Evolutionary conservation across 2,888 invertebrate genomes (phyloP).

Genomic region (Neria commutata): DNA sequence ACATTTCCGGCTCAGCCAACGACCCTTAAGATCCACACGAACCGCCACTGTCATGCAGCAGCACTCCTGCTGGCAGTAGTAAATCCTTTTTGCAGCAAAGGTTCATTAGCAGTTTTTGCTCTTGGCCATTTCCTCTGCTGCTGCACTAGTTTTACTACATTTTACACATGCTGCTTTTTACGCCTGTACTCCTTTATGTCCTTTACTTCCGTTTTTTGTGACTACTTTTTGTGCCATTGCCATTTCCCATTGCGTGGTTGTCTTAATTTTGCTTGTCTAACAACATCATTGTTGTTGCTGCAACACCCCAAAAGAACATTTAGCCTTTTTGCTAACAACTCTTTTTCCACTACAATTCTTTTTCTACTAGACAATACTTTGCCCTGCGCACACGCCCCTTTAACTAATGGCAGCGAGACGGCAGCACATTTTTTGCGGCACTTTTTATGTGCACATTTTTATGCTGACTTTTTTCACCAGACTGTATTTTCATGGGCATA

Average conservation of each 20-base stretch:
- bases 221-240: neutral
- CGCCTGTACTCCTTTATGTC: too few species aligned
- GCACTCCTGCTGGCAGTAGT: neutral
- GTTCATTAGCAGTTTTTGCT: conserved; percentile 5
- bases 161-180: neutral
- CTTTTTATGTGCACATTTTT: neutral
- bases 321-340: neutral
- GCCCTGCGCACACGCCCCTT: too few species aligned
- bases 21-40: too few species aligned
- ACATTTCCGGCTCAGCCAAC: too few species aligned
- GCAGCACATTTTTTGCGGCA: neutral
- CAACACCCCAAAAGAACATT: conserved; percentile 4
- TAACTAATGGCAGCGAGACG: too few species aligned
- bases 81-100: neutral
- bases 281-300: conserved; percentile 5
- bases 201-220: neutral
- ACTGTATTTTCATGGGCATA: neutral
- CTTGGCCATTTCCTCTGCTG: neutral
- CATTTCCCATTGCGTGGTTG: neutral
- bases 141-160: neutral
- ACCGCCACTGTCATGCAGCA: neutral
- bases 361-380: neutral
- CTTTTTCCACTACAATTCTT: neutral
- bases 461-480: neutral
- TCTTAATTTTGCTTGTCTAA: conserved; percentile 11